Evolutionary conservation across 2,113 vertebrate species (phyloP).

Genomic region (Spea multiplicata): DNA sequence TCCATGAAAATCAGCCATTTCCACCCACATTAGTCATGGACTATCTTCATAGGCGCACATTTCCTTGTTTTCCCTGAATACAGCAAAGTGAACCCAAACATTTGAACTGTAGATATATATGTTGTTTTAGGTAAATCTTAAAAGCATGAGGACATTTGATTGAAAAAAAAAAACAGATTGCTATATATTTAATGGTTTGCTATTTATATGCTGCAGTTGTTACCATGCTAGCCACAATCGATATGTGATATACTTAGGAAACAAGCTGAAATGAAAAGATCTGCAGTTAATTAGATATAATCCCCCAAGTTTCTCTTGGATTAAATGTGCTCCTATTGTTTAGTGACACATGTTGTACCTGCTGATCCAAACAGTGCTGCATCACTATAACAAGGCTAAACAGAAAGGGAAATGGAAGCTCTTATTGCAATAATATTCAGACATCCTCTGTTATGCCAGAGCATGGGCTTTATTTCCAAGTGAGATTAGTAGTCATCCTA

Average conservation of each 20-base stretch:
- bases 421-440: conserved; percentile 11
- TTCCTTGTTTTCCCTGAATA: too few relatives aligned
- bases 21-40: too few relatives aligned
- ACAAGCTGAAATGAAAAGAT: conserved; percentile 5
- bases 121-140: too few relatives aligned
- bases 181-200: not conserved
- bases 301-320: not conserved
- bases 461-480: not conserved
- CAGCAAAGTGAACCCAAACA: too few relatives aligned
- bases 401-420: not conserved
- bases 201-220: conserved; percentile 4
- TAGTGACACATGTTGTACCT: not conserved
- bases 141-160: too few relatives aligned
- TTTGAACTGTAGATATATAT: too few relatives aligned
- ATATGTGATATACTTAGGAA: not conserved
- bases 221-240: not conserved
- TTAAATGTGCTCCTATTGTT: conserved; percentile 3
- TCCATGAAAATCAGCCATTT: too few relatives aligned
- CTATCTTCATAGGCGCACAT: too few relatives aligned
- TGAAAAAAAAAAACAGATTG: not conserved
- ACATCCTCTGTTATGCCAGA: conserved; percentile 1
- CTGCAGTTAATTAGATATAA: conserved; percentile 25
- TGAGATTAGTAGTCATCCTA: not conserved
- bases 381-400: conserved; percentile 24
- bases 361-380: conserved; percentile 11